Evolutionary conservation across 2,888 invertebrate species (phyloP), one percentile per base, ranked within the genome.

Genomic region (Gonocerus acuteangulatus): DNA sequence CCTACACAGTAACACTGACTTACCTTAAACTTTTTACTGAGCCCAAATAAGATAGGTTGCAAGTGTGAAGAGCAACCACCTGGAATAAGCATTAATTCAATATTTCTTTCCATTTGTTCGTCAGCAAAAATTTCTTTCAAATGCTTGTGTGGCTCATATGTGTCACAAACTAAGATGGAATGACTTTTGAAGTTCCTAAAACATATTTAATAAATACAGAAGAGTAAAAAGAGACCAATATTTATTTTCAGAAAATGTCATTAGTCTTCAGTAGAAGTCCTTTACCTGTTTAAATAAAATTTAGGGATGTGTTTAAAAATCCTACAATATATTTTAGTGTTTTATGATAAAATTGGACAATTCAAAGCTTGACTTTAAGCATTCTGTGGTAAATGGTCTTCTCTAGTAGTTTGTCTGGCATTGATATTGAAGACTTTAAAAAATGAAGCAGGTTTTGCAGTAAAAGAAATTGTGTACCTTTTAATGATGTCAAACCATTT

Each of bases 31-130:
- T 57, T 47, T 9, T 58, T 36, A 21, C 44, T 39, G 22, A 65
- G 48, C 1, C 60, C 60, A 48, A 64, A 62, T 11, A 45, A 42
- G 19, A 54, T 44, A 7, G 66, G 66, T 2, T 62, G 58, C 23
- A 66, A 57, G 23, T 57, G 60, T 16, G 62, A 65, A 9, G 62
- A 58, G 39, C 66, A 66, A 22, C 66, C 66, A 1, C 32, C 58
- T 1, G 66, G 66, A 18, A 65, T 66, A 6, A 63, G 32, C 23
- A 48, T 52, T 13, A 36, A 16, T 27, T 54, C 42, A 21, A 64
- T 36, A 15, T 60, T 44, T 34, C 48, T 13, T 11, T 59, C 27
- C 11, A 2, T 4, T 7, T 51, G 15, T 11, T 42, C 36, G 18
- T 56, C 18, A 2, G 19, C 11, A 18, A 32, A 23, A 1, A 19